Percentiles rank a stretch among this genome's conserved stretches.
Conservation (phyloP, 2,113 vertebrate genomes). For the Synodontis membranacea region DNA sequence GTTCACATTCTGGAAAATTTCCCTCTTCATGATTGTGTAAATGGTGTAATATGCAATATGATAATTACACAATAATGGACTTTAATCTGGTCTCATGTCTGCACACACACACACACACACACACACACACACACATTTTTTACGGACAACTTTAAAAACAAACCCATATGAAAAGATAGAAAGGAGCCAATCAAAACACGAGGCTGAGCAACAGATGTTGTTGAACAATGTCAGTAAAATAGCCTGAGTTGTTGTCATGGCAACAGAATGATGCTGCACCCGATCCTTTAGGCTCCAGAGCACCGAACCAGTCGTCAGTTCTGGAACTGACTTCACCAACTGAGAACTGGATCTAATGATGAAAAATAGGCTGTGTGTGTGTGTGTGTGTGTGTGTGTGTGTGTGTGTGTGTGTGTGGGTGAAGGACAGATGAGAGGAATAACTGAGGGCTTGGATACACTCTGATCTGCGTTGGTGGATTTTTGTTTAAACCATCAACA, state of each 20-base stretch:
- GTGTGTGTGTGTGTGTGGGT: neutral
- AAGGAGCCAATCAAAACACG: neutral
- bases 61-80: conserved; percentile 6
- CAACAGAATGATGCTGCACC: neutral
- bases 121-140: neutral
- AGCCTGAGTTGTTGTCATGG: no score
- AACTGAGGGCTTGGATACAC: neutral
- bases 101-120: neutral
- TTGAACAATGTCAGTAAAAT: no score
- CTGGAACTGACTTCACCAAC: neutral
- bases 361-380: neutral
- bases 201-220: neutral
- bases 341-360: no score
- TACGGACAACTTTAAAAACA: neutral
- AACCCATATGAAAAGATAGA: neutral
- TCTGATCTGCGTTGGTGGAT: neutral
- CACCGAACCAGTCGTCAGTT: neutral
- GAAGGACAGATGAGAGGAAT: neutral
- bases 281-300: neutral
- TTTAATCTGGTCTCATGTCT: neutral
- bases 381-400: neutral
- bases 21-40: neutral
- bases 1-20: neutral
- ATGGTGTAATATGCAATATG: neutral
- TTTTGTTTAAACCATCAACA: neutral